These are phyloP conservation scores for Rhinolophus ferrumequinum DNA, from an alignment of 2,113 vertebrate species.

Conservation along the genomic window DNA sequence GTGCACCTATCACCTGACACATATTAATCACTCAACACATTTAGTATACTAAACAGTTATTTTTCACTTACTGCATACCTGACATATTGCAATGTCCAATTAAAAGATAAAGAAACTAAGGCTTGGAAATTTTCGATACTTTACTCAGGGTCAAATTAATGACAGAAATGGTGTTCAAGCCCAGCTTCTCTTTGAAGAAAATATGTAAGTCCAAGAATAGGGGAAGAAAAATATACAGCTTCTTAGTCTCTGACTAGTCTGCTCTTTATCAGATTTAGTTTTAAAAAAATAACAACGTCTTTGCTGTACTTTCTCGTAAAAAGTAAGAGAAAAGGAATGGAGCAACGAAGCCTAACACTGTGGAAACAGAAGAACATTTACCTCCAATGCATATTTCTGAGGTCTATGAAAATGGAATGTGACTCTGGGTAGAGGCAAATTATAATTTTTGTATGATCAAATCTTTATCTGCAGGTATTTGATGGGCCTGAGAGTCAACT, in stretches of 20 bases:
- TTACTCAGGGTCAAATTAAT: constrained; percentile 33
- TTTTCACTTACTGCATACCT: neutral
- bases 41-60: neutral
- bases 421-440: neutral
- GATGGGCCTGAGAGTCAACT: neutral
- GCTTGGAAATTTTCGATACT: neutral
- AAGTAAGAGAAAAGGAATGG: neutral
- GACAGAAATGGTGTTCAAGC: neutral
- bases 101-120: constrained; percentile 44
- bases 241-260: neutral
- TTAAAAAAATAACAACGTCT: constrained; percentile 19
- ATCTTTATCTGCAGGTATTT: neutral
- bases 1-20: neutral
- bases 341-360: neutral
- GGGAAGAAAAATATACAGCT: neutral
- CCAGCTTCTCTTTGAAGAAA: constrained; percentile 16
- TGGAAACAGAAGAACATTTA: constrained; percentile 4
- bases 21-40: neutral
- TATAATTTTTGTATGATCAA: neutral
- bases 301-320: neutral
- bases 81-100: neutral
- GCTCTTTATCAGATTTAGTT: constrained; percentile 39
- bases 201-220: neutral
- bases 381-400: neutral
- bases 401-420: neutral